Conservation (phyloP, 1,140 invertebrate species). For the Platorchestia sp. region DNA sequence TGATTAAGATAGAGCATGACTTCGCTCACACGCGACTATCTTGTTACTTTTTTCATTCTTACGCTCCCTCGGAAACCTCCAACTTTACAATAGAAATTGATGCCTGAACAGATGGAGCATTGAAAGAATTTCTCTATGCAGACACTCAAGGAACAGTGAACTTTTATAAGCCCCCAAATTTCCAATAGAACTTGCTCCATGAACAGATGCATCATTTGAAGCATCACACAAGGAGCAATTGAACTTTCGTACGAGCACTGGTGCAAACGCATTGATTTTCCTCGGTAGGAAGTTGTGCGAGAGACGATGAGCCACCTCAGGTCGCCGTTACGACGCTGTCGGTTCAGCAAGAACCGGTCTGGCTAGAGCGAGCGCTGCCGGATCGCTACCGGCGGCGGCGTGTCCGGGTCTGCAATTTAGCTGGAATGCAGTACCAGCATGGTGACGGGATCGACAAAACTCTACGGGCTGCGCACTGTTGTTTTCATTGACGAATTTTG, state of each 20-base stretch:
- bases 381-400: conserved; percentile 29
- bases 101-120: neutral
- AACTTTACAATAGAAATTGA: neutral
- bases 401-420: conserved; percentile 23
- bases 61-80: neutral
- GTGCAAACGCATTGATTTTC: neutral
- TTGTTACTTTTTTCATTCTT: neutral
- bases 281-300: neutral
- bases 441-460: neutral
- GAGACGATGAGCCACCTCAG: neutral
- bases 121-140: neutral
- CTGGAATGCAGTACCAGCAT: neutral
- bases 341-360: neutral
- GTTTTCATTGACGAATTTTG: neutral
- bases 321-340: neutral
- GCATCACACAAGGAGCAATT: neutral
- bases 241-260: neutral
- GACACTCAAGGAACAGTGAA: neutral
- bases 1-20: too few species aligned
- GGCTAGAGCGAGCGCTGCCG: neutral
- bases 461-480: neutral
- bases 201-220: neutral
- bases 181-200: neutral
- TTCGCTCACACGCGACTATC: neutral
- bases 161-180: neutral